Evolutionary conservation across 1,140 invertebrate species (phyloP).

Genomic region (Acromyrmex echinatior): DNA sequence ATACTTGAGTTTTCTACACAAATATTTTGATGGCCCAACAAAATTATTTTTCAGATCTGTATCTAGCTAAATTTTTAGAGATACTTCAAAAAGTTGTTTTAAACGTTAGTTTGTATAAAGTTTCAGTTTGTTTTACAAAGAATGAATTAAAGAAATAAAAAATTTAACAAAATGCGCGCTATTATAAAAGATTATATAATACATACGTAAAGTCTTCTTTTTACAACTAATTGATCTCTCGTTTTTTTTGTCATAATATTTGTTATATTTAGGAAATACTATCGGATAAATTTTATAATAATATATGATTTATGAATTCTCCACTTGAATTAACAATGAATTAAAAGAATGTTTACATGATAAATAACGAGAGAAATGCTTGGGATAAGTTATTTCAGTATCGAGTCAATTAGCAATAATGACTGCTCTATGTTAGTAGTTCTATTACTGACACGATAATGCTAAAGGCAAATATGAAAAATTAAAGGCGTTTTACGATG

Average conservation of each 20-base stretch:
- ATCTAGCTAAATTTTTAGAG: no score
- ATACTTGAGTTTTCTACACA: no score
- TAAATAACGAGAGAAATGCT: constrained; percentile 5
- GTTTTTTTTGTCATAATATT: not conserved
- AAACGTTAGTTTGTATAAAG: not conserved
- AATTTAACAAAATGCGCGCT: not conserved
- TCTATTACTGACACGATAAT: not conserved
- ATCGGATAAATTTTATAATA: not conserved
- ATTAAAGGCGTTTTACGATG: constrained; percentile 40
- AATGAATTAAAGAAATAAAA: not conserved
- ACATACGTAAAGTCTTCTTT: not conserved
- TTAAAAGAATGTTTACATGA: not conserved
- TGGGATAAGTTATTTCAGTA: not conserved
- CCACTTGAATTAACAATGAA: not conserved
- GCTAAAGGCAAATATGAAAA: constrained; percentile 23
- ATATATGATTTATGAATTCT: not conserved
- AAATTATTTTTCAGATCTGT: no score
- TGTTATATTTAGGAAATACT: not conserved
- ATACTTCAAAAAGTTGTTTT: no score
- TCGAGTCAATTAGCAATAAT: constrained; percentile 25
- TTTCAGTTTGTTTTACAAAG: not conserved
- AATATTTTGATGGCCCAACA: no score
- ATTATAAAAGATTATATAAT: not conserved
- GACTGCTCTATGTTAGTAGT: not conserved
- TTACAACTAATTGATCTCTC: not conserved